Evolutionary conservation across 2,797 vertebrate species (phyloP), one percentile per base, ranked within the genome.

Genomic region (Sebastes ruberrimus): DNA sequence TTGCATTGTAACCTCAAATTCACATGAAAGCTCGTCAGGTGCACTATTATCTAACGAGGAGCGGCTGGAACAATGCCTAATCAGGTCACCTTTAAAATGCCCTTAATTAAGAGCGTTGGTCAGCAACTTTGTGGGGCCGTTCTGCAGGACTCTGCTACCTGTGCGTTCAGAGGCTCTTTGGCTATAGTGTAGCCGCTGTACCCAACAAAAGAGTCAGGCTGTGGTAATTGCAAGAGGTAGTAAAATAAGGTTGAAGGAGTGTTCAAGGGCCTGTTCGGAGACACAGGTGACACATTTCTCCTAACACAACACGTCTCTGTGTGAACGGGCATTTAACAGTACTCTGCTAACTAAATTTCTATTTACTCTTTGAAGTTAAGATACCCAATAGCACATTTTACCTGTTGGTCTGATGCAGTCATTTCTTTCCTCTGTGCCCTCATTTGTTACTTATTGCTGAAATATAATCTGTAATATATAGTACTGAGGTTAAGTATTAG

Each of bases 81-180:
- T 78, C 76, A 61, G 82, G 60, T 87, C 82, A 82, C 61, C 65
- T 82, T 80, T 71, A 76, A 76, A 84, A 82, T 13, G 18, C 13
- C 53, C 23, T 59, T 60, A 70, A 70, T 71, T 79, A 70, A 70
- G 30, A 74, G 65, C 64, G 67, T 66, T 49, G 65, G 22, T 85
- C 79, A 82, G 76, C 74, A 63, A 61, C 23, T 25, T 71, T 80
- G 25, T 30, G 0, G 2, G 10, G 25, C 22, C 10, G 1, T 76
- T 76, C 68, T 61, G 42, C 18, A 23, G 38, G 53, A 71, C 27
- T 76, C 32, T 52, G 65, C 3, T 61, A 59, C 57, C 52, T 27
- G 32, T 8, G 38, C 20, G 60, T 13, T 57, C 56, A 35, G 53
- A 42, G 25, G 23, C 28, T 57, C 20, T 55, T 23, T 56, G 1